Evolutionary conservation across 2,888 invertebrate species (phyloP), one percentile per base, ranked within the genome.

Genomic region (Papilio gigon): DNA sequence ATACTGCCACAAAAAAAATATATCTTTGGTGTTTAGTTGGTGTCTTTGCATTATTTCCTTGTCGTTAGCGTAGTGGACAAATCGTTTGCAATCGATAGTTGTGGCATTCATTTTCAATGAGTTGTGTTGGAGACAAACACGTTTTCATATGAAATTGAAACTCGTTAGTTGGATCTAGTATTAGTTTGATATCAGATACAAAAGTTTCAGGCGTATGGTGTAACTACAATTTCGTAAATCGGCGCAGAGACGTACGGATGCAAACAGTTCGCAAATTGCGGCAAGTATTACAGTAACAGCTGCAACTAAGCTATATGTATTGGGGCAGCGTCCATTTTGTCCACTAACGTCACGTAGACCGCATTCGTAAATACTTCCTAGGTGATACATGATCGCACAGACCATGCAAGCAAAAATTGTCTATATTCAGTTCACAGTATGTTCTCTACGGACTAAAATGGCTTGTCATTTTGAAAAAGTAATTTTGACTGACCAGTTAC

Each of bases 281-380:
- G 33, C 37, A 37, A n/a, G 40, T 50, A 27, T 67, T 67, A 40
- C 62, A 22, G 20, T 30, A 40, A 40, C 22, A 5, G 17, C 25
- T 27, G 50, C 12, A 27, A 53, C 30, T 8, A 1, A 47, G 22
- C 22, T 9, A 50, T 67, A 50, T 6, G 17, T 33, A 62, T 62
- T 67, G 33, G 56, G 33, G 42, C 62, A 40, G 44, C 30, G 56
- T 22, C 56, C 62, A 58, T 56, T 67, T 67, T 63, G 62, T 67
- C 62, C 17, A 63, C 42, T 42, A n/a, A 3, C 20, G 12, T 22
- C 56, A 67, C 62, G 30, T 25, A 56, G 62, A 33, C 2, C 20
- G 62, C 30, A 67, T 67, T 56, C 12, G 5, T 58, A 62, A 67
- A 44, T 35, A 67, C 67, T 67, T 67, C 67, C 67, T 63, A 37